Evolutionary conservation across 2,888 invertebrate genomes (phyloP).

Genomic region (Temnothorax unifasciatus): DNA sequence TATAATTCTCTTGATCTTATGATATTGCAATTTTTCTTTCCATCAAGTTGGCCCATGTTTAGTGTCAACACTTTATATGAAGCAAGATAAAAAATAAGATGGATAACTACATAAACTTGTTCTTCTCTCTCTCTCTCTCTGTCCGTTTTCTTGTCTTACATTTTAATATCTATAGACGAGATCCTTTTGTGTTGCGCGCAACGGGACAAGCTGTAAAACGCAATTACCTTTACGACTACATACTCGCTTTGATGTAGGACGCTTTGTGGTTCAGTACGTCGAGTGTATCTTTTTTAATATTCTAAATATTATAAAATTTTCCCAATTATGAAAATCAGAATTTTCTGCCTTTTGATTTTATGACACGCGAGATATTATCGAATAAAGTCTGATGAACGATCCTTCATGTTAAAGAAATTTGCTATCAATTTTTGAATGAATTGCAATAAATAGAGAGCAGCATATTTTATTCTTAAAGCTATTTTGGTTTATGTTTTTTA

Average conservation of each 20-base stretch:
- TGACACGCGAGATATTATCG: neutral
- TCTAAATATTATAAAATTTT: slow-evolving; percentile 42
- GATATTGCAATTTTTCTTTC: slow-evolving; percentile 24
- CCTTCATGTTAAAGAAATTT: slow-evolving; percentile 7
- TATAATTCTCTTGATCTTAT: slow-evolving; percentile 20
- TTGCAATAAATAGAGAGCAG: neutral
- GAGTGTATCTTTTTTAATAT: slow-evolving; percentile 41
- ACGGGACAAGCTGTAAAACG: slow-evolving; percentile 61
- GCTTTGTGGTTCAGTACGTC: slow-evolving; percentile 40
- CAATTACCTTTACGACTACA: slow-evolving; percentile 64
- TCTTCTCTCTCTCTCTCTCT: slow-evolving; percentile 1
- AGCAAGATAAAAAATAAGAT: slow-evolving; percentile 43
- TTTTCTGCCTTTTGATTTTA: neutral
- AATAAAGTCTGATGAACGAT: neutral
- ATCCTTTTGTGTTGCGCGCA: slow-evolving; percentile 61
- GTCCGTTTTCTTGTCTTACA: slow-evolving; percentile 47
- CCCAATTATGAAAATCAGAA: slow-evolving; percentile 26
- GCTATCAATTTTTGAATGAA: neutral
- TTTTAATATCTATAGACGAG: slow-evolving; percentile 63
- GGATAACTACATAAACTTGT: slow-evolving; percentile 39
- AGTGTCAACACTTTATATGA: slow-evolving; percentile 35
- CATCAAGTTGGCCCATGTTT: slow-evolving; percentile 17
- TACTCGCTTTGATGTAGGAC: slow-evolving; percentile 39
- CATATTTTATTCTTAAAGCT: neutral
- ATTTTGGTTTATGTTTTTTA: neutral